Percentiles rank a stretch among this genome's conserved stretches.
These are phyloP conservation scores for Megalonaias nervosa DNA, from an alignment of 1,140 invertebrate genomes.

Conservation along the genomic window DNA sequence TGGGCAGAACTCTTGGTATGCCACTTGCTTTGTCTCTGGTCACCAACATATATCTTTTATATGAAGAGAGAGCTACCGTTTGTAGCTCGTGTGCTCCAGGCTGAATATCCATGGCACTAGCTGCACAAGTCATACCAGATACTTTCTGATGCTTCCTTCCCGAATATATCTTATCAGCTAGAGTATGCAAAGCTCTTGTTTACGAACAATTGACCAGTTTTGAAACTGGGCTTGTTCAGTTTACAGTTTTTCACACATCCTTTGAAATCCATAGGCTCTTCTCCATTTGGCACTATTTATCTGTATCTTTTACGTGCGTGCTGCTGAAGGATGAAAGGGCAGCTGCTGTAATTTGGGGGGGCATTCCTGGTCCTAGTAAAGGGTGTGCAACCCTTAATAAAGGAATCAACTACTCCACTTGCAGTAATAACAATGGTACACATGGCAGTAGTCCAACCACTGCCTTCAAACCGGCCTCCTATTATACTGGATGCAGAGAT, in stretches of 20 bases:
- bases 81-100: conserved; percentile 37
- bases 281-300: no score
- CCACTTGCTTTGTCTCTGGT: not conserved
- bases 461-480: conserved; percentile 40
- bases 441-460: conserved; percentile 44
- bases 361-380: conserved; percentile 21
- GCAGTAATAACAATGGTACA: conserved; percentile 28
- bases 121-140: conserved; percentile 4
- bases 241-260: not conserved
- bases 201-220: conserved; percentile 8
- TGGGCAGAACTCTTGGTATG: no score
- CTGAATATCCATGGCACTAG: conserved; percentile 12
- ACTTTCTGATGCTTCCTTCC: not conserved
- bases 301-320: not conserved
- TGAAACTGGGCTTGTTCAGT: conserved; percentile 1
- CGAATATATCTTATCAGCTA: conserved; percentile 2
- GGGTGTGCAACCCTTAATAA: conserved; percentile 23
- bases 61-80: conserved; percentile 39
- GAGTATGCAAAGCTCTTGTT: conserved; percentile 4
- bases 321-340: not conserved
- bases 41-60: conserved; percentile 22
- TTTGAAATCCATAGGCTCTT: not conserved
- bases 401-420: conserved; percentile 27
- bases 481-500: conserved; percentile 9
- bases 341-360: conserved; percentile 22